Evolutionary conservation across 2,888 invertebrate species (phyloP).

Genomic region (Latheticus oryzae): DNA sequence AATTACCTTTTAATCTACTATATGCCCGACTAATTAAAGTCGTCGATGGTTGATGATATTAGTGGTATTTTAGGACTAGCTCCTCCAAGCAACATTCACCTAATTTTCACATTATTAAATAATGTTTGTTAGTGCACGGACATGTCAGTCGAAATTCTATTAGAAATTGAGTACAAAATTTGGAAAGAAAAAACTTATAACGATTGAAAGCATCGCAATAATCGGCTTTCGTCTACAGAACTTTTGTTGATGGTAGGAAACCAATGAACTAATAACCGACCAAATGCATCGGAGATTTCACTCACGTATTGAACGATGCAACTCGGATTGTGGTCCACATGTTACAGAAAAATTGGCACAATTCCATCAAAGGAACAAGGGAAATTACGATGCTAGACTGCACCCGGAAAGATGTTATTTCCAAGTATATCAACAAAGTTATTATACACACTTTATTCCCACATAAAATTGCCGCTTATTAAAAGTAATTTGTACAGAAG

Average conservation of each 20-base stretch:
- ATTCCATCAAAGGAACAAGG: slow-evolving; percentile 7
- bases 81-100: slow-evolving; percentile 46
- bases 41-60: slow-evolving; percentile 47
- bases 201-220: slow-evolving; percentile 7
- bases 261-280: slow-evolving; percentile 22
- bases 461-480: no score
- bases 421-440: no score
- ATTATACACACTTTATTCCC: no score
- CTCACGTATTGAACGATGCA: slow-evolving; percentile 14
- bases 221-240: slow-evolving; percentile 20
- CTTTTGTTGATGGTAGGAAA: slow-evolving; percentile 23
- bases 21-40: slow-evolving; percentile 47
- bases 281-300: slow-evolving; percentile 9
- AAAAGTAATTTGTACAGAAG: no score
- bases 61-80: slow-evolving; percentile 40
- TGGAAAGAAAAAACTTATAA: no score
- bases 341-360: slow-evolving; percentile 10
- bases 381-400: no score
- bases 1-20: slow-evolving; percentile 47
- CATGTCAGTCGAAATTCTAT: slow-evolving; percentile 39
- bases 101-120: slow-evolving; percentile 47
- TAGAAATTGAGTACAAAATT: no score
- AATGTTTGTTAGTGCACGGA: slow-evolving; percentile 33
- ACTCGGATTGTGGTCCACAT: slow-evolving; percentile 2
- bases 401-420: no score